Evolutionary conservation across 1,140 invertebrate genomes (phyloP).

Genomic region (Anagrus nilaparvatae): DNA sequence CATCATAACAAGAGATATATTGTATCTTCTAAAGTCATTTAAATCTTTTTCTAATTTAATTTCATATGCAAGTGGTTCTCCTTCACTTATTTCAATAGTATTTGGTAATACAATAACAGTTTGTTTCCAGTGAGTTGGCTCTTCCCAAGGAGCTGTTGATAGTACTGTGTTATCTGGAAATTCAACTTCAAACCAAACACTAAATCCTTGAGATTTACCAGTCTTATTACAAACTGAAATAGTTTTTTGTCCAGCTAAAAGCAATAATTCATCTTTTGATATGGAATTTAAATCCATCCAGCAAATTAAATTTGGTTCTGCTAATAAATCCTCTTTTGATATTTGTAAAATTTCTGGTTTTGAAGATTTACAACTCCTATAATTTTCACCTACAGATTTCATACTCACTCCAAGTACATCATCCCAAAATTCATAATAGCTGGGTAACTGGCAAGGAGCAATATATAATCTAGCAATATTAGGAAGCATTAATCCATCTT

Average conservation of each 20-base stretch:
- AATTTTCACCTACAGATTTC: conserved; percentile 44
- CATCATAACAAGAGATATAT: conserved; percentile 56
- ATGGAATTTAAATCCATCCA: conserved; percentile 62
- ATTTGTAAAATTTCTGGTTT: conserved; percentile 33
- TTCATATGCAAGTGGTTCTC: conserved; percentile 51
- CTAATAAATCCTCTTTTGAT: conserved; percentile 36
- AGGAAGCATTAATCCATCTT: conserved; percentile 54
- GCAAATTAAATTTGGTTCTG: conserved; percentile 55
- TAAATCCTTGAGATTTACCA: conserved; percentile 67
- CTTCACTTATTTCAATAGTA: conserved; percentile 52
- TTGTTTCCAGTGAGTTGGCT: conserved; percentile 95
- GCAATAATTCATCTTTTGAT: conserved; percentile 60
- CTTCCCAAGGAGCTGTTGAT: conserved; percentile 62
- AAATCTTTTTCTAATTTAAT: conserved; percentile 33
- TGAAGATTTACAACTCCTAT: conserved; percentile 24
- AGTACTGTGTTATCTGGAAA: conserved; percentile 53
- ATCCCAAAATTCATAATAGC: conserved; percentile 74
- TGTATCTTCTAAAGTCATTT: conserved; percentile 45
- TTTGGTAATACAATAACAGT: conserved; percentile 77
- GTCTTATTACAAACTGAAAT: conserved; percentile 40
- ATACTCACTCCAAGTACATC: conserved; percentile 93
- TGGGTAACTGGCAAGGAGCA: conserved; percentile 58
- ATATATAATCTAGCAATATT: conserved; percentile 28
- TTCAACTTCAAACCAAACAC: conserved; percentile 81
- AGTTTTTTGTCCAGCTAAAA: conserved; percentile 56